These are phyloP conservation scores for Sphaerodactylus townsendi DNA, from an alignment of 2,113 vertebrate genomes.

Conservation along the genomic window DNA sequence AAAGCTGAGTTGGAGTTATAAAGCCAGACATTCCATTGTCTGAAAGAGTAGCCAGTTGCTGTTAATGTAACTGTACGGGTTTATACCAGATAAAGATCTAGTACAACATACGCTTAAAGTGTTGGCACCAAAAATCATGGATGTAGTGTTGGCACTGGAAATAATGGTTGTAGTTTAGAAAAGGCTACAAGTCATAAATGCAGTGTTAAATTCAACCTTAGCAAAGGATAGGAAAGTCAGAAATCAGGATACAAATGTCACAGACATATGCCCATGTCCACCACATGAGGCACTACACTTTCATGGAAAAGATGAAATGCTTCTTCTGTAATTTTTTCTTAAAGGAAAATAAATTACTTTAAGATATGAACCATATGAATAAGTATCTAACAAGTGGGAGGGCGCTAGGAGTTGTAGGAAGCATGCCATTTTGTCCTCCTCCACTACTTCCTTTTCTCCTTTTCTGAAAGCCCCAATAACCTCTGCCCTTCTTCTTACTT, in stretches of 20 bases:
- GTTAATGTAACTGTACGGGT: background rate
- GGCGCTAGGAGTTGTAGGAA: too few species aligned
- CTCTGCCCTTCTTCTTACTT: too few species aligned
- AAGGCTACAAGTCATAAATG: background rate
- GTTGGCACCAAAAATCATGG: background rate
- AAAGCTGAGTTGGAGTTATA: rapidly evolving
- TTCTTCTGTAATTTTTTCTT: background rate
- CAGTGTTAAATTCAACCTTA: background rate
- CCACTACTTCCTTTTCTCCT: too few species aligned
- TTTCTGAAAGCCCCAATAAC: too few species aligned
- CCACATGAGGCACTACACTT: background rate
- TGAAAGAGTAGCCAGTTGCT: background rate
- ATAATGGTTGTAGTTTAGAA: background rate
- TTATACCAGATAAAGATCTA: background rate
- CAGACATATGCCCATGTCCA: background rate
- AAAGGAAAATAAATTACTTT: too few species aligned
- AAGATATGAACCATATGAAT: too few species aligned
- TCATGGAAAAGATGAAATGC: background rate
- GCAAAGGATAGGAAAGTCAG: background rate
- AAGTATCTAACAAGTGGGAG: too few species aligned
- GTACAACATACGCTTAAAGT: background rate
- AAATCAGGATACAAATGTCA: background rate
- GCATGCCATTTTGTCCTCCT: too few species aligned
- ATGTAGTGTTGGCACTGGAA: background rate
- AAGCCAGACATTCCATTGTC: background rate